These are phyloP conservation scores for Malurus melanocephalus DNA, from an alignment of 2,113 vertebrate genomes.

Conservation along the genomic window DNA sequence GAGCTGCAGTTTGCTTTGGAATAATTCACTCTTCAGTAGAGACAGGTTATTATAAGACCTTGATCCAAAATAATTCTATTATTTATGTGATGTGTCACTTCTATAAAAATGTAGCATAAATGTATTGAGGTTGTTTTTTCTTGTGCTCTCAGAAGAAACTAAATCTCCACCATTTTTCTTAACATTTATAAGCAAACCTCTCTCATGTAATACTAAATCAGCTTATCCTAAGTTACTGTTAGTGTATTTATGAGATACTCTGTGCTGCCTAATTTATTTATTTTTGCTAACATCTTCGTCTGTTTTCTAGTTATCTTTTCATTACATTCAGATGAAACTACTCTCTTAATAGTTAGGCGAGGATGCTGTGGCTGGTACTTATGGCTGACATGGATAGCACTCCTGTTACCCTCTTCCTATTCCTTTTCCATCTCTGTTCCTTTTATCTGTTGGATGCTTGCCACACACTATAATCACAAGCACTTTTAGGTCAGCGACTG, in stretches of 20 bases:
- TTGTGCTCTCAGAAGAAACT: background rate
- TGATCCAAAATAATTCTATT: slow-evolving; percentile 4
- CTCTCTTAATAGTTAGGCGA: background rate
- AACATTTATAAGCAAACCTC: background rate
- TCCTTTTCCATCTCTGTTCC: slow-evolving; percentile 3
- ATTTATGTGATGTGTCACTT: slow-evolving; percentile 10
- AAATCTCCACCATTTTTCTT: slow-evolving; percentile 1
- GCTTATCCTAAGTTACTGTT: background rate
- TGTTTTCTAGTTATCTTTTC: background rate
- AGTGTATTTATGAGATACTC: background rate
- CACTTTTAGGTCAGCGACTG: slow-evolving; percentile 43
- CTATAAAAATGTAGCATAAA: slow-evolving; percentile 20
- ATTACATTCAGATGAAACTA: background rate
- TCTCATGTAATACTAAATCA: slow-evolving; percentile 26
- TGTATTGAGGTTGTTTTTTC: background rate
- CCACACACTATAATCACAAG: background rate
- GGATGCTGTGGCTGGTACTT: background rate
- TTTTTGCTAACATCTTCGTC: background rate
- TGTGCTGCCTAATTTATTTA: background rate
- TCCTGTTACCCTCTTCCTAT: background rate
- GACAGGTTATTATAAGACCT: slow-evolving; percentile 18
- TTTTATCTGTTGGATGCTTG: slow-evolving; percentile 44
- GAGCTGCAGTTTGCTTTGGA: slow-evolving; percentile 3
- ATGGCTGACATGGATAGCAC: background rate
- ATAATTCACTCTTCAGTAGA: background rate